Evolutionary conservation across 2,797 vertebrate species (phyloP).

Genomic region (Coracias cyanogaster): DNA sequence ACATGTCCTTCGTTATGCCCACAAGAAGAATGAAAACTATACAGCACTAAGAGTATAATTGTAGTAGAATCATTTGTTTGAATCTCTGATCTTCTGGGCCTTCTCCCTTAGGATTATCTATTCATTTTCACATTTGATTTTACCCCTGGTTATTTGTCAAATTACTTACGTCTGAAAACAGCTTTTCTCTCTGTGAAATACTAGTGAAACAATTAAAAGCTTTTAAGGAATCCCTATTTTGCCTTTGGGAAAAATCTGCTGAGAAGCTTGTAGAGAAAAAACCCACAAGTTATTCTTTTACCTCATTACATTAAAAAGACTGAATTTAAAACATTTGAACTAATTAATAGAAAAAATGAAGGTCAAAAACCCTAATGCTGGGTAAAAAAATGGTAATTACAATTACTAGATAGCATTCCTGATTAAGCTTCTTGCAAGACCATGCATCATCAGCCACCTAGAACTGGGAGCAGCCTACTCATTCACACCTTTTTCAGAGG

Average conservation of each 20-base stretch:
- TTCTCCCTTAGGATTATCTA: background rate
- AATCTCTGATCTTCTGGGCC: background rate
- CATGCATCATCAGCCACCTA: background rate
- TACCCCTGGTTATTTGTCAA: background rate
- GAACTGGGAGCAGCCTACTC: background rate
- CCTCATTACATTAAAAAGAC: background rate
- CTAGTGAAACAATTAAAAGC: conserved; percentile 9
- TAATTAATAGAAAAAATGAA: background rate
- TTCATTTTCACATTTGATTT: background rate
- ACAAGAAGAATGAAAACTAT: background rate
- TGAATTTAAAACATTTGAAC: background rate
- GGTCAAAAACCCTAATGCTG: background rate
- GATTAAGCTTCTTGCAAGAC: background rate
- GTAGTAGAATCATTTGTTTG: background rate
- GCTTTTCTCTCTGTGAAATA: background rate
- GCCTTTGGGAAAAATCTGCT: background rate
- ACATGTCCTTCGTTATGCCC: background rate
- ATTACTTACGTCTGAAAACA: background rate
- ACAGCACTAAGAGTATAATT: background rate
- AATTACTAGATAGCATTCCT: background rate
- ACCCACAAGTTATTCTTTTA: background rate
- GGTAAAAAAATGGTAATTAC: background rate
- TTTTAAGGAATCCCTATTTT: conserved; percentile 1
- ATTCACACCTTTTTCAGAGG: background rate
- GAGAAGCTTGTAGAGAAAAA: background rate